Conservation (phyloP, 2,888 invertebrate genomes). For the Pandemis corylana region DNA sequence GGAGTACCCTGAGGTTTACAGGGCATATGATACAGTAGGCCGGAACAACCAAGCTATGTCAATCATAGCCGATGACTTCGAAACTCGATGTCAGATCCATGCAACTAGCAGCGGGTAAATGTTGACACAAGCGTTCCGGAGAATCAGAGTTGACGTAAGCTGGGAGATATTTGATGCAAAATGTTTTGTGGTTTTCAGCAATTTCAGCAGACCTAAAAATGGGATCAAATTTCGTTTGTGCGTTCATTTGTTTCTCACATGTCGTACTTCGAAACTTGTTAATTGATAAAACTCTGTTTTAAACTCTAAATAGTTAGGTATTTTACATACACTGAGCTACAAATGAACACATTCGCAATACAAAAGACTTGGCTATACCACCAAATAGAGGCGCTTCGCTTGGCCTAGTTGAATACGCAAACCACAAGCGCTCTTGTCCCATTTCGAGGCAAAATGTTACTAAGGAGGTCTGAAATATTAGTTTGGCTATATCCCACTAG, state of each 20-base stretch:
- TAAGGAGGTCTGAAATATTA: slow-evolving; percentile 30
- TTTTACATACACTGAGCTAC: neutral
- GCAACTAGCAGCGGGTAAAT: slow-evolving; percentile 6
- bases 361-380: slow-evolving; percentile 6
- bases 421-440: slow-evolving; percentile 21
- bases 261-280: too few relatives aligned
- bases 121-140: slow-evolving; percentile 12
- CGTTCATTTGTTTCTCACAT: too few relatives aligned
- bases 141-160: neutral
- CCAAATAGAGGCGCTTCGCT: slow-evolving; percentile 6
- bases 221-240: too few relatives aligned
- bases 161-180: neutral
- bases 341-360: neutral
- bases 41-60: slow-evolving; percentile 13
- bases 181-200: neutral
- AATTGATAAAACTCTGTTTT: too few relatives aligned
- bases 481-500: slow-evolving; percentile 11
- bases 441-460: slow-evolving; percentile 20
- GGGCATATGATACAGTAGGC: slow-evolving; percentile 10
- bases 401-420: slow-evolving; percentile 20
- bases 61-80: slow-evolving; percentile 16
- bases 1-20: slow-evolving; percentile 10
- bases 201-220: too few relatives aligned
- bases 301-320: too few relatives aligned
- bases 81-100: slow-evolving; percentile 22